A percentile compares a stretch with the other conserved stretches of the same genome.
phyloP scores from a whole-genome alignment of 2,888 invertebrate species.

The Loripinus fragilis region DNA sequence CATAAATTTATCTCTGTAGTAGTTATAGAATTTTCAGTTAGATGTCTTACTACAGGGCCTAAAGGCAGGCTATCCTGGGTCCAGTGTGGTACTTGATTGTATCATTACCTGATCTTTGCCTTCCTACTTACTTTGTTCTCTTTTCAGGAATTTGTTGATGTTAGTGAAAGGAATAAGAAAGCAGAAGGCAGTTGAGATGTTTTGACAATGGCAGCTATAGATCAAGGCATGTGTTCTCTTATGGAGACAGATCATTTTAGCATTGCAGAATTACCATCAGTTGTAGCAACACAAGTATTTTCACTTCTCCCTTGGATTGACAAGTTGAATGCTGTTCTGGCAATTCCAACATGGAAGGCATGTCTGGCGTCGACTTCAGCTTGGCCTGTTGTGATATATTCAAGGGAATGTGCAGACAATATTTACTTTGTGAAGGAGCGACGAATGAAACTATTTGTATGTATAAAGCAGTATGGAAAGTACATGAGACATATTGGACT shows the following conservation, averaged over 20 bases:
- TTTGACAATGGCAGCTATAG: not conserved
- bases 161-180: too few relatives aligned
- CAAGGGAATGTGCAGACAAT: slow-evolving; percentile 64
- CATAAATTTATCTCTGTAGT: too few relatives aligned
- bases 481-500: slow-evolving; percentile 61
- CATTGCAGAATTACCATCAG: slow-evolving; percentile 58
- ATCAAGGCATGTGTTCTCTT: not conserved
- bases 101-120: too few relatives aligned
- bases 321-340: slow-evolving; percentile 52
- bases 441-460: slow-evolving; percentile 57
- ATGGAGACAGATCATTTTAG: not conserved
- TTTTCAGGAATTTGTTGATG: too few relatives aligned
- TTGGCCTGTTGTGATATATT: slow-evolving; percentile 60
- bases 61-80: too few relatives aligned
- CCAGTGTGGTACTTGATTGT: too few relatives aligned
- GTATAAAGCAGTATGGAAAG: slow-evolving; percentile 64
- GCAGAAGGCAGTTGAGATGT: too few relatives aligned
- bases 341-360: slow-evolving; percentile 54
- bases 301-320: slow-evolving; percentile 65
- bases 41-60: too few relatives aligned
- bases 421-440: slow-evolving; percentile 67
- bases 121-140: too few relatives aligned
- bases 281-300: slow-evolving; percentile 61
- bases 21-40: too few relatives aligned
- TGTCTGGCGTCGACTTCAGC: slow-evolving; percentile 55